Evolutionary conservation across 2,888 invertebrate genomes (phyloP), one percentile per base, ranked within the genome.

Genomic region (Pandemis heparana): DNA sequence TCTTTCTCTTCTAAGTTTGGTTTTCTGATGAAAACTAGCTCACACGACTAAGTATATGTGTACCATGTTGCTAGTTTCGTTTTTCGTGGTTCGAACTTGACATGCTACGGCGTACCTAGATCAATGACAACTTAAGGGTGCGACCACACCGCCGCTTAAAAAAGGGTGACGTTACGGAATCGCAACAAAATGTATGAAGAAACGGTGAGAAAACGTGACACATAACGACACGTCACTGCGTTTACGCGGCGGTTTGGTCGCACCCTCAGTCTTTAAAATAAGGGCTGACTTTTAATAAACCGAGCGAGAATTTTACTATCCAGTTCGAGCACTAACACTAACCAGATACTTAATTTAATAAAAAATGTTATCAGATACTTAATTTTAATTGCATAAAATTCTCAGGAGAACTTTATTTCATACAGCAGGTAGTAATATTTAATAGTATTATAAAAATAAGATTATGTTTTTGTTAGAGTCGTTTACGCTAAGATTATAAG

Each of bases 321-420:
- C 61, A 43, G 60, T 65, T 43, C 51, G 65, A 41, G 41, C 60
- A 74, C 60, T 59, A 70, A 51, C 60, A 69, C 60, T 61, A 74
- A 74, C 65, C 60, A 65, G 69, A 64, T 65, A 60, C 64, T 70
- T 74, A 74, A 74, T 61, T 65, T 70, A n/a, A n/a, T n/a, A n/a
- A 74, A 63, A 74, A 74, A 65, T 43, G 39, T 64, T 65, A 74
- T 70, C 60, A 65, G 69, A 64, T 65, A 60, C 64, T 70, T 74
- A 74, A 74, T 61, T 65, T 70, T 74, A 74, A 74, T 74, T 70
- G 74, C 74, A 65, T 70, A 65, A 60, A 65, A 70, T 60, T 74
- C 23, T 65, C 60, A 65, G 64, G 65, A 60, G 59, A 43, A 32
- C 60, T 41, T 51, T 60, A 41, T 53, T 70, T 53, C 12, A 62